These are phyloP conservation scores for Phorcus lineatus DNA, from an alignment of 2,888 invertebrate species.

Conservation along the genomic window DNA sequence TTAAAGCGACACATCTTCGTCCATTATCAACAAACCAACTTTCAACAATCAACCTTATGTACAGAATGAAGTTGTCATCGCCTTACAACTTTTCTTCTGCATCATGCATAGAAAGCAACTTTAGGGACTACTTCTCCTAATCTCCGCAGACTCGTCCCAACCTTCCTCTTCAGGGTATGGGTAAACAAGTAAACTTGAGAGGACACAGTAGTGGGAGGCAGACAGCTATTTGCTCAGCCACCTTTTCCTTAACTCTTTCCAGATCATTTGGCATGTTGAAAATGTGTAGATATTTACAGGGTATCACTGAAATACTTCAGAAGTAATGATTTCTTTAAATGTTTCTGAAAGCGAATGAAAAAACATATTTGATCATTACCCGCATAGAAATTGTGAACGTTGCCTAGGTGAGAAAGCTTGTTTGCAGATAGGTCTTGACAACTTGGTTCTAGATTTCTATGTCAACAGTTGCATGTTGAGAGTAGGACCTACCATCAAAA, in stretches of 20 bases:
- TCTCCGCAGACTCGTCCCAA: slow-evolving; percentile 9
- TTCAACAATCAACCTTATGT: slow-evolving; percentile 14
- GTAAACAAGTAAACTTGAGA: not conserved
- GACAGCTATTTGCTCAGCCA: not conserved
- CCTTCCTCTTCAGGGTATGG: slow-evolving; percentile 7
- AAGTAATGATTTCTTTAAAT: not conserved
- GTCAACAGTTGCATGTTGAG: slow-evolving; percentile 5
- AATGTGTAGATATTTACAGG: not conserved
- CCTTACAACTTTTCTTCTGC: slow-evolving; percentile 19
- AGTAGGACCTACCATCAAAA: not conserved
- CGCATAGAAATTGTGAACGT: not conserved
- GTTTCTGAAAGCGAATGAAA: not conserved
- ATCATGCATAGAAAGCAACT: slow-evolving; percentile 8
- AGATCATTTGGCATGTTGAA: not conserved
- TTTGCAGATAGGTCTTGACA: not conserved
- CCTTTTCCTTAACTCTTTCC: not conserved
- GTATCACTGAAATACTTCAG: not conserved
- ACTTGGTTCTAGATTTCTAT: slow-evolving; percentile 19
- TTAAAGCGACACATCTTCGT: slow-evolving; percentile 11
- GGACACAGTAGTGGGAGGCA: not conserved
- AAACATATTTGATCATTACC: not conserved
- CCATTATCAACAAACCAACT: slow-evolving; percentile 12
- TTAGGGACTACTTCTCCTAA: slow-evolving; percentile 14
- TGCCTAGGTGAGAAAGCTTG: not conserved
- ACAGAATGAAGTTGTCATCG: slow-evolving; percentile 23